Percentiles rank a stretch among this genome's conserved stretches.
phyloP scores from a whole-genome alignment of 2,888 invertebrate genomes.

The Philhelius pedissequus region DNA sequence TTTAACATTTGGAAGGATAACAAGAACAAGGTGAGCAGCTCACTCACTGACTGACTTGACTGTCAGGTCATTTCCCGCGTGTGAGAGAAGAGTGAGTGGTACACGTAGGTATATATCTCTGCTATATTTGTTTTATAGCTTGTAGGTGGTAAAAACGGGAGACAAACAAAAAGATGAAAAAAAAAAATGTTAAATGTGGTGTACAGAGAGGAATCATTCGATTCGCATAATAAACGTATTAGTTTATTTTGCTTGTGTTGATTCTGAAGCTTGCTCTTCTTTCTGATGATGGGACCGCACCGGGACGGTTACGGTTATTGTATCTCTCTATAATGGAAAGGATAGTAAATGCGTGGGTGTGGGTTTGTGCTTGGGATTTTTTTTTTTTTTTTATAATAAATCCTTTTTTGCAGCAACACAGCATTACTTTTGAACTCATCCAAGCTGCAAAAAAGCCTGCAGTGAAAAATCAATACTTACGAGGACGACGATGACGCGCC shows the following conservation, averaged over 20 bases:
- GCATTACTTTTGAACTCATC: conserved; percentile 42
- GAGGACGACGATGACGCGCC: conserved; percentile 39
- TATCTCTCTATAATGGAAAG: conserved; percentile 9
- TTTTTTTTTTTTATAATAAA: conserved; percentile 18
- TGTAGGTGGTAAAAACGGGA: conserved; percentile 41
- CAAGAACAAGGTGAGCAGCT: conserved; percentile 31
- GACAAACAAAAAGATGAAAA: conserved; percentile 25
- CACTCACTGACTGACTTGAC: conserved; percentile 42
- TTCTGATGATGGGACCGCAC: conserved; percentile 28
- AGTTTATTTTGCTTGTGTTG: conserved; percentile 49
- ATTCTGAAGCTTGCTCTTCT: conserved; percentile 22
- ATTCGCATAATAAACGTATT: conserved; percentile 58
- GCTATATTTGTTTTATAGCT: conserved; percentile 31
- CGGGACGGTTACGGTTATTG: too few relatives aligned
- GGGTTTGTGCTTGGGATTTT: too few relatives aligned
- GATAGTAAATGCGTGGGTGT: conserved; percentile 14
- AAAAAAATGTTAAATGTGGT: conserved; percentile 24
- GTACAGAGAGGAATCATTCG: conserved; percentile 43
- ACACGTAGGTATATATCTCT: conserved; percentile 16
- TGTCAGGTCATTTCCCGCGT: conserved; percentile 10
- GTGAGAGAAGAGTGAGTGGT: conserved; percentile 6
- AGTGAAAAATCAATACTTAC: conserved; percentile 62
- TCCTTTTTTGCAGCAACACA: conserved; percentile 9
- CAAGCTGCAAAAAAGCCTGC: conserved; percentile 37
- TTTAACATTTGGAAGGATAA: conserved; percentile 42